Evolutionary conservation across 64 coral and sea anemone genomes (phyloP), one percentile per base, ranked within the genome.

Genomic region (Cladopsammia gracilis): DNA sequence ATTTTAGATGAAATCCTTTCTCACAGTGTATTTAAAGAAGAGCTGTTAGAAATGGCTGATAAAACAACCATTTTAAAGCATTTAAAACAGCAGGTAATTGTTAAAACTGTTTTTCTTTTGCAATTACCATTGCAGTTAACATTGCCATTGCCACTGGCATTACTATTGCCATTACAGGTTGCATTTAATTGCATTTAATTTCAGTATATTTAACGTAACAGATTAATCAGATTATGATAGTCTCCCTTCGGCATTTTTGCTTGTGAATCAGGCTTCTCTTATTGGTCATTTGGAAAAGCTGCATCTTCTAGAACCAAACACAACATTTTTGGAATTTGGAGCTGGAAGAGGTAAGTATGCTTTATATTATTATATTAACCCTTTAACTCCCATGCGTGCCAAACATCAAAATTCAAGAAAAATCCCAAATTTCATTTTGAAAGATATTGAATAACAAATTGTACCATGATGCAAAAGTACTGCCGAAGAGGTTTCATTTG

Each of bases 281-380:
- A 83, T 98, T 93, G 96, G 94, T 74, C 90, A 98, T 51, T 49
- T 98, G 72, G 74, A 90, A 60, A 86, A 93, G 23, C 72, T 76
- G 4, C 80, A 87, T 60, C 90, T 96, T 18, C 50, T 98, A 25
- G 50, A 87, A 20, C 48, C 90, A 42, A 77, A 93, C 24, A 90
- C 94, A 81, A 87, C 95, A 71, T 98, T 89, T 26, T 34, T 98
- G n/a, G 96, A 98, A 48, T 98, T 98, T 88, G 96, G 96, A 71
- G 96, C 96, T 9, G 96, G 96, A 9, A 86, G 91, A 96, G 96
- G 96, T 98, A 19, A 56, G 53, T 56, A 10, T 10, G 53, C 12
- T 56, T 56, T 12, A 7, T 12, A 56, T 10, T 10, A 56, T n/a
- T n/a, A n/a, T n/a, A n/a, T n/a, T n/a, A n/a, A n/a, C n/a, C n/a